Evolutionary conservation across 2,888 invertebrate genomes (phyloP).

Genomic region (Sinelater perroti): DNA sequence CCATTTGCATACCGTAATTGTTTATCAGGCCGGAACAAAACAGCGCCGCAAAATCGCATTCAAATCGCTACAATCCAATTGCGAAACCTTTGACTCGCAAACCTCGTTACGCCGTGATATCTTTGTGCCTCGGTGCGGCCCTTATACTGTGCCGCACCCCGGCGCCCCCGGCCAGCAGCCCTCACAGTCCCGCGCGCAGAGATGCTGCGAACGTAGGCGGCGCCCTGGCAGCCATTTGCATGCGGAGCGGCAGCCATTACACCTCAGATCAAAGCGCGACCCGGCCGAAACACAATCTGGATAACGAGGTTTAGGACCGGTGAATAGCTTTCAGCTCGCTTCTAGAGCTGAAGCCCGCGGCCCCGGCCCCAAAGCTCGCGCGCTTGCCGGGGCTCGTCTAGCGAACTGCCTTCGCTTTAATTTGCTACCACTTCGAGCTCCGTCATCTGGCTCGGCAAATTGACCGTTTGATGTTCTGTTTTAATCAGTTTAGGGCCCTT

Average conservation of each 20-base stretch:
- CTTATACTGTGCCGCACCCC: slow-evolving; percentile 34
- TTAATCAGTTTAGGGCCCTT: too few relatives aligned
- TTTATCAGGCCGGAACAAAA: slow-evolving; percentile 38
- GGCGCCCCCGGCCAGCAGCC: slow-evolving; percentile 9
- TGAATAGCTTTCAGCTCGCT: slow-evolving; percentile 39
- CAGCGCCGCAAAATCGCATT: slow-evolving; percentile 42
- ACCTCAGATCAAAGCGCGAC: slow-evolving; percentile 57
- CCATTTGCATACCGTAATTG: slow-evolving; percentile 39
- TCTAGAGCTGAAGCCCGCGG: too few relatives aligned
- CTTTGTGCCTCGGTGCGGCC: slow-evolving; percentile 40
- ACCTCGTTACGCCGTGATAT: slow-evolving; percentile 44
- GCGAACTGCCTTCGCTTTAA: too few relatives aligned
- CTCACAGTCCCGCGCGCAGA: slow-evolving; percentile 37
- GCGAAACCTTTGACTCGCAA: slow-evolving; percentile 43
- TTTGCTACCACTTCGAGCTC: too few relatives aligned
- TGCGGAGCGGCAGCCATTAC: slow-evolving; percentile 58
- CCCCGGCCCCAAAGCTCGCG: too few relatives aligned
- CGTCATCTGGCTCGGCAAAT: too few relatives aligned
- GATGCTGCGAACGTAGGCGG: slow-evolving; percentile 45
- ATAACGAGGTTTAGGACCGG: slow-evolving; percentile 57
- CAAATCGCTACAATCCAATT: slow-evolving; percentile 45
- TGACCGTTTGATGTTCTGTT: too few relatives aligned
- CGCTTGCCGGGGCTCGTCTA: too few relatives aligned
- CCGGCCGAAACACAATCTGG: slow-evolving; percentile 50
- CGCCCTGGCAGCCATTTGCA: slow-evolving; percentile 57